phyloP scores from a whole-genome alignment of 1,140 invertebrate genomes.

The Drosophila mojavensis region DNA sequence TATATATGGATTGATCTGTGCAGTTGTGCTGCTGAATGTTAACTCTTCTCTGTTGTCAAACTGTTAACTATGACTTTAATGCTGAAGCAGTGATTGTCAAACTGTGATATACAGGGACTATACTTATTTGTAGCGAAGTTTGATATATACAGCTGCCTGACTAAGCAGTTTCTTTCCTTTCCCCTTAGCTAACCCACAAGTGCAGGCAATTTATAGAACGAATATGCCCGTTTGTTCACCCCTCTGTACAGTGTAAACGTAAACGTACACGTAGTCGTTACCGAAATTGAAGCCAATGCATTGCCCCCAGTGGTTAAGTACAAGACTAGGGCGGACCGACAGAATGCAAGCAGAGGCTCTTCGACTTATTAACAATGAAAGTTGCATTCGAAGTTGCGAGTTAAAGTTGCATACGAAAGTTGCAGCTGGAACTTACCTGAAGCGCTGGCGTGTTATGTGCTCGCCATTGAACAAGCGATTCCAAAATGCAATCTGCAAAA shows the following conservation, averaged over 20 bases:
- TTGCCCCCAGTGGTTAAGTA: conserved; percentile 63
- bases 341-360: conserved; percentile 48
- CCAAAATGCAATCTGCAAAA: conserved; percentile 82
- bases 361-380: conserved; percentile 58
- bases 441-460: conserved; percentile 70
- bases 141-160: too few relatives aligned
- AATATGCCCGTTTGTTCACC: too few relatives aligned
- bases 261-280: conserved; percentile 8
- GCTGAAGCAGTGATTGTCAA: too few relatives aligned
- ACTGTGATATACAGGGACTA: too few relatives aligned
- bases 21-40: too few relatives aligned
- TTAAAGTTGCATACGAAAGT: background rate
- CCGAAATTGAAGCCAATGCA: conserved; percentile 11
- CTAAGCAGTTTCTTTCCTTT: too few relatives aligned
- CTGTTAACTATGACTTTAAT: too few relatives aligned
- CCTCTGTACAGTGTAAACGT: background rate
- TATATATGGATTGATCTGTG: too few relatives aligned
- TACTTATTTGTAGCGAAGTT: too few relatives aligned
- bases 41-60: too few relatives aligned
- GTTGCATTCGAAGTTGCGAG: conserved; percentile 6
- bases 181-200: too few relatives aligned
- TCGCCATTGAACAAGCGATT: conserved; percentile 83
- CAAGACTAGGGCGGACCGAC: conserved; percentile 65
- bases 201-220: too few relatives aligned
- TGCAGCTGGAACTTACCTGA: conserved; percentile 70